Conservation (phyloP, 2,888 invertebrate species). For the Ditula angustiorana region DNA sequence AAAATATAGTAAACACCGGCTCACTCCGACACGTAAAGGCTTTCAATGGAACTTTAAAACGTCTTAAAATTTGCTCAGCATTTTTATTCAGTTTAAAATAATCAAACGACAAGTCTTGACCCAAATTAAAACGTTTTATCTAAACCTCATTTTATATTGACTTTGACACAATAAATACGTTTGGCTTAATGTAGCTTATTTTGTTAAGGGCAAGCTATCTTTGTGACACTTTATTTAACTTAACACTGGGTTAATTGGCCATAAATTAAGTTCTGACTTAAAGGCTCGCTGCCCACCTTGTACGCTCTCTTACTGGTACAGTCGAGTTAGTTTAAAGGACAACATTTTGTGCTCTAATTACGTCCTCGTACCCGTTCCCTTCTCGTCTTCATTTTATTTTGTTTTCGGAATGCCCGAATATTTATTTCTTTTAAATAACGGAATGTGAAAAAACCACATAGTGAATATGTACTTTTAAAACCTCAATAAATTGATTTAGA, state of each 20-base stretch:
- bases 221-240: constrained; percentile 77
- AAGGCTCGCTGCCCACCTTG: constrained; percentile 70
- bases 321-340: constrained; percentile 71
- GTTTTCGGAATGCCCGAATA: constrained; percentile 35
- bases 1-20: background rate
- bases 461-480: background rate
- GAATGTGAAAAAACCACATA: background rate
- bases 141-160: background rate
- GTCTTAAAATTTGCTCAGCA: background rate
- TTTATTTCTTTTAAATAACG: background rate
- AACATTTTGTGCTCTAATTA: constrained; percentile 74
- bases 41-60: constrained; percentile 4
- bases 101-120: constrained; percentile 6
- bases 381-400: constrained; percentile 41
- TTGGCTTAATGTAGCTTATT: constrained; percentile 51
- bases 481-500: too few relatives aligned
- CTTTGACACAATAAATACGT: background rate
- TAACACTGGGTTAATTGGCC: constrained; percentile 82
- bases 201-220: constrained; percentile 59
- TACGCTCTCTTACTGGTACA: constrained; percentile 51
- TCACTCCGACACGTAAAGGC: background rate
- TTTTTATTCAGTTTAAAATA: constrained; percentile 9
- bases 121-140: background rate
- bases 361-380: constrained; percentile 47
- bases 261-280: constrained; percentile 81